phyloP scores from a whole-genome alignment of 2,113 vertebrate genomes.

The Collichthys lucidus region DNA sequence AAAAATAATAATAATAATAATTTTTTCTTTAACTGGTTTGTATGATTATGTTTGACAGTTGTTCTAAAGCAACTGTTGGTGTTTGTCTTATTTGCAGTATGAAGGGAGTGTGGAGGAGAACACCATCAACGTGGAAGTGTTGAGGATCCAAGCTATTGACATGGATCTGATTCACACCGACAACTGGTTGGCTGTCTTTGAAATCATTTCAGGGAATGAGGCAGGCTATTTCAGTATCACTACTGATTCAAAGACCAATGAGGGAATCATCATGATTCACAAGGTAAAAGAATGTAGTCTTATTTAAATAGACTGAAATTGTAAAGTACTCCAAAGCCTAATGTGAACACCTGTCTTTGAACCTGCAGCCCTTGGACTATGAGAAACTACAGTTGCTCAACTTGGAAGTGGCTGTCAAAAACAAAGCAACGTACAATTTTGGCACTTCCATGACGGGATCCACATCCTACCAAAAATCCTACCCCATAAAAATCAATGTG shows the following conservation, averaged over 20 bases:
- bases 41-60: not conserved
- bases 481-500: conserved; percentile 85
- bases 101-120: conserved; percentile 91
- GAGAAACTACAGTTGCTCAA: conserved; percentile 84
- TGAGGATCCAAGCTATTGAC: conserved; percentile 89
- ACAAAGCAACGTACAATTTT: conserved; percentile 88
- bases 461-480: conserved; percentile 36
- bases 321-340: not conserved
- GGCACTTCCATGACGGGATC: not conserved
- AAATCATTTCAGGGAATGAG: conserved; percentile 91
- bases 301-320: not conserved
- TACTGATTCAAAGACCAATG: conserved; percentile 90
- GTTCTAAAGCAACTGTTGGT: not conserved
- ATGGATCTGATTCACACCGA: conserved; percentile 87
- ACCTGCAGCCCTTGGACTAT: conserved; percentile 88
- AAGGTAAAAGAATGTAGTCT: conserved; percentile 85
- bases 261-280: conserved; percentile 89
- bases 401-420: conserved; percentile 86
- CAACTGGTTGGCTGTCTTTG: conserved; percentile 91
- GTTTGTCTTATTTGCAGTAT: conserved; percentile 80
- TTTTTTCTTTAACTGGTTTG: not conserved
- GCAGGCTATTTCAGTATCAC: conserved; percentile 89
- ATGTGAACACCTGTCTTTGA: conserved; percentile 19
- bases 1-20: too few species aligned
- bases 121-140: conserved; percentile 85